phyloP scores from a whole-genome alignment of 2,113 vertebrate species.

The Peromyscus leucopus region DNA sequence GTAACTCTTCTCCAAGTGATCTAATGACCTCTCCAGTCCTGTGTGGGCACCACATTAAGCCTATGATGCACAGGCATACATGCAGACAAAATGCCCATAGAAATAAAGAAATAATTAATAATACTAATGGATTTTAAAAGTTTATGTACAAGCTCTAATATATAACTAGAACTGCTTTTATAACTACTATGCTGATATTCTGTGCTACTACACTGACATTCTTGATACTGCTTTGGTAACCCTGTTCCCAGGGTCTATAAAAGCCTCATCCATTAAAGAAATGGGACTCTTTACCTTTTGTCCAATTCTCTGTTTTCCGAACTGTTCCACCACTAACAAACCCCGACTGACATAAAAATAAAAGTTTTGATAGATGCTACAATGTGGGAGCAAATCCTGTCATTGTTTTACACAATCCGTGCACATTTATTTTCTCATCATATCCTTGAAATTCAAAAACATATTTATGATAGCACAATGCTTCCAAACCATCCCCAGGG shows the following conservation, averaged over 20 bases:
- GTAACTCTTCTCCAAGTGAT: background rate
- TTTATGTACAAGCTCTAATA: background rate
- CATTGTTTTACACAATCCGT: slow-evolving; percentile 76
- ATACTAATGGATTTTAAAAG: too few species aligned
- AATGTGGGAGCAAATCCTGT: slow-evolving; percentile 67
- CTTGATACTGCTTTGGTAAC: background rate
- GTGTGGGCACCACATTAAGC: accelerated
- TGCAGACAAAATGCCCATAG: background rate
- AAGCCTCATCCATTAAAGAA: background rate
- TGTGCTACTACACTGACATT: background rate
- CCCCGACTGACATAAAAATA: slow-evolving; percentile 65
- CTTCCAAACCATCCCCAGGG: slow-evolving; percentile 81
- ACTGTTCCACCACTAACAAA: slow-evolving; percentile 62
- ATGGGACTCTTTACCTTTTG: slow-evolving; percentile 56
- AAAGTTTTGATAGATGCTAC: slow-evolving; percentile 75
- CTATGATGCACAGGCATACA: too few species aligned
- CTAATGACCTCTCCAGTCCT: background rate
- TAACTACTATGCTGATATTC: background rate
- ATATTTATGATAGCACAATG: slow-evolving; percentile 72
- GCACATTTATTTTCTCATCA: slow-evolving; percentile 71
- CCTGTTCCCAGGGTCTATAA: slow-evolving; percentile 56
- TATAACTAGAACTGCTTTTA: background rate
- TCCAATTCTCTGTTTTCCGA: slow-evolving; percentile 41
- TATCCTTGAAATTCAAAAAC: slow-evolving; percentile 77
- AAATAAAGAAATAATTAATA: background rate